phyloP scores from a whole-genome alignment of 2,888 invertebrate genomes.

The Euproctis similis region DNA sequence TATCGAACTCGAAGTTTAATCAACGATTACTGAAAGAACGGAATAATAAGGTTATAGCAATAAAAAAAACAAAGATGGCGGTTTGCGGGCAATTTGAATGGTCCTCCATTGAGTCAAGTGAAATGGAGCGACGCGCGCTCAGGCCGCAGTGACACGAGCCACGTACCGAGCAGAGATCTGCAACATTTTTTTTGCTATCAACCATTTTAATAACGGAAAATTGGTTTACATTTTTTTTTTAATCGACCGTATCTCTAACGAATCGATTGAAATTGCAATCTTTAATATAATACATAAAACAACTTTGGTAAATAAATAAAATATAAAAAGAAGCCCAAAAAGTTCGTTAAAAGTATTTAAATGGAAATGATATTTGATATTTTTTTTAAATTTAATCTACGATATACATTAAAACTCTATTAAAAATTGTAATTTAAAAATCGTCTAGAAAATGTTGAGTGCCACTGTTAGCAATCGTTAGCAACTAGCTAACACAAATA shows the following conservation, averaged over 20 bases:
- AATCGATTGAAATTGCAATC: too few species aligned
- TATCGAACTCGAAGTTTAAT: conserved; percentile 47
- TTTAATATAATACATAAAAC: too few species aligned
- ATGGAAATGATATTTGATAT: too few species aligned
- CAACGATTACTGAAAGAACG: conserved; percentile 44
- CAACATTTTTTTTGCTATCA: conserved; percentile 34
- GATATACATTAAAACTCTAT: too few species aligned
- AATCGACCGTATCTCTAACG: too few species aligned
- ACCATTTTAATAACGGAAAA: conserved; percentile 16
- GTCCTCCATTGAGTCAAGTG: conserved; percentile 47
- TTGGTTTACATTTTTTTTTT: conserved; percentile 19
- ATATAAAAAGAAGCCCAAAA: too few species aligned
- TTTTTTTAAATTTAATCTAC: too few species aligned
- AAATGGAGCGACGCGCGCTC: conserved; percentile 52
- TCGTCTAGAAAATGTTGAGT: conserved; percentile 35
- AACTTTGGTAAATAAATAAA: too few species aligned
- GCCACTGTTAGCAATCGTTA: conserved; percentile 29
- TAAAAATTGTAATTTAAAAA: conserved; percentile 3
- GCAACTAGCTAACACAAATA: conserved; percentile 46
- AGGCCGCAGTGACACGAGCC: conserved; percentile 62
- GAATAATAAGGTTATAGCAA: conserved; percentile 38
- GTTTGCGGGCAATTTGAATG: conserved; percentile 51
- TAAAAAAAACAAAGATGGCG: conserved; percentile 49
- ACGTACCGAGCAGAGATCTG: conserved; percentile 27
- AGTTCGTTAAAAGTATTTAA: too few species aligned